Conservation (phyloP, 2,888 invertebrate species). For the Diaprepes abbreviatus region DNA sequence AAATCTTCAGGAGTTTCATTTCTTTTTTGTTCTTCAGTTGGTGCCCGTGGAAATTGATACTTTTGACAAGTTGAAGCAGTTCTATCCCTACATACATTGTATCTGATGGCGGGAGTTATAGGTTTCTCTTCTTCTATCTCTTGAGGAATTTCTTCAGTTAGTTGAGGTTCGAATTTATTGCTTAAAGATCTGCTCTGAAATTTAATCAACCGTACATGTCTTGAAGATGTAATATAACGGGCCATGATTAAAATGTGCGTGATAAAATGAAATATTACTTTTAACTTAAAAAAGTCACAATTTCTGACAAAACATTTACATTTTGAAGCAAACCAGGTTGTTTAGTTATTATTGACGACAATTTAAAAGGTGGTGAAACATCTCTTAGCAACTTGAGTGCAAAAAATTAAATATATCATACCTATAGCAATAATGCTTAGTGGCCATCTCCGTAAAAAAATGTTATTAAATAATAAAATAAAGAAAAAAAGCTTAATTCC, state of each 20-base stretch:
- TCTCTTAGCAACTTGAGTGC: background rate
- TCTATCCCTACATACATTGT: slow-evolving; percentile 53
- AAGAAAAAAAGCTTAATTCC: too few species aligned
- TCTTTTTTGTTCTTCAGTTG: slow-evolving; percentile 9
- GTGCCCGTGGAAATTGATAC: slow-evolving; percentile 39
- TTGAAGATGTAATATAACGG: slow-evolving; percentile 8
- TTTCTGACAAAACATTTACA: slow-evolving; percentile 1
- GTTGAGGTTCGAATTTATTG: slow-evolving; percentile 35
- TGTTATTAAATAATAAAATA: too few species aligned
- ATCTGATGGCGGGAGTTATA: slow-evolving; percentile 44
- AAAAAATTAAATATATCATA: too few species aligned
- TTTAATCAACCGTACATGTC: background rate
- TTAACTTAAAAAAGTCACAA: slow-evolving; percentile 4
- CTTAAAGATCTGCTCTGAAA: slow-evolving; percentile 17
- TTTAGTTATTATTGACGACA: background rate
- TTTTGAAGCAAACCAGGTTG: background rate
- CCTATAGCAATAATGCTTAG: too few species aligned
- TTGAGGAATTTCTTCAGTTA: slow-evolving; percentile 35
- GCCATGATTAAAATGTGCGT: slow-evolving; percentile 28
- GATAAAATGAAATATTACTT: slow-evolving; percentile 8
- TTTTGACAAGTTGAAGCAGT: slow-evolving; percentile 35
- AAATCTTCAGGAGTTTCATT: background rate
- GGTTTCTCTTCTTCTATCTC: slow-evolving; percentile 36
- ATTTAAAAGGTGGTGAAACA: background rate
- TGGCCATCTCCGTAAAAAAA: too few species aligned